Base-by-base conservation (phyloP, 1,140 invertebrate genomes). In the Drosophila sp. region DNA sequence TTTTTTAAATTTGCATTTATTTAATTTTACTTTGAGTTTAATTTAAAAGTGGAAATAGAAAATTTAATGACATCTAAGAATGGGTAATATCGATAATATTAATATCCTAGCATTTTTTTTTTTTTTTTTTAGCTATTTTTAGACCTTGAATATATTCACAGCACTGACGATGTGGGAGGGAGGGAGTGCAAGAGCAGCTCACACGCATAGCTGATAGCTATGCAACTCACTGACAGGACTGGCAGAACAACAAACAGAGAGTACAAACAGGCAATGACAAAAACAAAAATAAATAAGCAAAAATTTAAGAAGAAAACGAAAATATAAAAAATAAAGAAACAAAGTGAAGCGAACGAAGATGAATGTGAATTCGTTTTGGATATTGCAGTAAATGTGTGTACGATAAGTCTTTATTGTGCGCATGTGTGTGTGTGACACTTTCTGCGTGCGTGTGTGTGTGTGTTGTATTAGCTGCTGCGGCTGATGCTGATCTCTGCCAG, bases 361-460 rank as follows among this genome's bases (percentile, higher is more conserved):
- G 70, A 72, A 72, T 67, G 54, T 67, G 46, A 72, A 59, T 72
- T 66, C 70, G 48, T 66, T 72, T 72, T 45, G 63, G 63, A 36
- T 69, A 13, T 54, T 54, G 50, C 36, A 45, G 62, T 34, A 32
- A n/a, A 21, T 38, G 14, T 48, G 53, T 48, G 66, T 18, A 50
- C 32, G 58, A 61, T 61, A 61, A 36, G 50, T 50, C 32, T 61
- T 18, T 11, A 5, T 38, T 61, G 8, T 27, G 6, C 38, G 14
- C 25, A 18, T 40, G 32, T 46, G 7, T 57, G 54, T 62, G 59
- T 59, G 40, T 59, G 40, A 51, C 59, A 51, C 29, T 50, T 62
- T 48, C 57, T 40, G 58, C 29, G 40, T 38, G 34, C 18, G 51
- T 25, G 32, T 40, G 34, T 57, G 38, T 45, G 43, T 59, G 16